Evolutionary conservation across 2,113 vertebrate species (phyloP), one percentile per base, ranked within the genome.

Genomic region (Pollachius pollachius): DNA sequence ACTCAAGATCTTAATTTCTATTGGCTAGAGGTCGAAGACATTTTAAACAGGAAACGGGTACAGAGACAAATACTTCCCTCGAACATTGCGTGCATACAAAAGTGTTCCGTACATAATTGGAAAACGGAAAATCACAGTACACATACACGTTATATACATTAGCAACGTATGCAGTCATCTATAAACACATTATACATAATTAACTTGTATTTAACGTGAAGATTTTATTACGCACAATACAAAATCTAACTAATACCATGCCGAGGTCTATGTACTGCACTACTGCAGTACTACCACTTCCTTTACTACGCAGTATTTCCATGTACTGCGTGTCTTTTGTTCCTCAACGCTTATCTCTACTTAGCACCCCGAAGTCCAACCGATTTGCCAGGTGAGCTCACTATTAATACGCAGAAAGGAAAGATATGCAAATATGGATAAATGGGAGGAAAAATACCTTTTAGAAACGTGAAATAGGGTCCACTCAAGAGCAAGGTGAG

Each of bases 201-300:
- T 54, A 9, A 37, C 15, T 4, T 5, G 57, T 54, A 78, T 88
- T 85, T 82, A 76, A 71, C 58, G 41, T 13, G 41, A 48, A 13
- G 41, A 48, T 12, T 12, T 48, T 48, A 9, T 13, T 48, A 48
- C 5, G 41, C 41, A 13, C 41, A 13, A 48, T 13, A 48, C 41
- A 48, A 48, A 48, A 48, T 48, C 41, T 7, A 48, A 9, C 41
- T 48, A 9, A 48, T 48, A 48, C 11, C 12, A 48, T 48, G 41
- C 11, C 25, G 66, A 79, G 86, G 86, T 84, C 74, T 86, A 81
- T 86, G 67, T 80, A 84, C 69, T 84, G 83, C 64, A 85, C 52
- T 89, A 89, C 88, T 89, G 85, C 82, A 87, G 85, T 89, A 90
- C 81, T 89, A 85, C 84, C 89, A 88, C 89, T 89, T 89, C 89